phyloP scores from a whole-genome alignment of 2,797 vertebrate genomes.

The Natrix natrix region DNA sequence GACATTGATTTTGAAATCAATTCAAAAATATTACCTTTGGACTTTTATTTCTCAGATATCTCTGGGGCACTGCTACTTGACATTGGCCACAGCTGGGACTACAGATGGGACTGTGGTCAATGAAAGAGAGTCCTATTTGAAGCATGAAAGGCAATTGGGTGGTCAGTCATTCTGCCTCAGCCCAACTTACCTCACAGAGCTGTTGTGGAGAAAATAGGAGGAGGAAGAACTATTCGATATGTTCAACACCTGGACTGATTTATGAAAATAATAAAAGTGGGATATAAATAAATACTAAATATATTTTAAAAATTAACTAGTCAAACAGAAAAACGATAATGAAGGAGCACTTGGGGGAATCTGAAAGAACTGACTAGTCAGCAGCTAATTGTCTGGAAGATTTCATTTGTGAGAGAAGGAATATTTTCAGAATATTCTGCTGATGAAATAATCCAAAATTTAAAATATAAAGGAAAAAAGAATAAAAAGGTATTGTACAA shows the following conservation, averaged over 20 bases:
- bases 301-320: no score
- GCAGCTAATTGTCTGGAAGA: background rate
- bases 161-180: no score
- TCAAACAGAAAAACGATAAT: background rate
- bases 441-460: conserved; percentile 13
- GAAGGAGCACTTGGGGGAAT: background rate
- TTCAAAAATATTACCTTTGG: background rate
- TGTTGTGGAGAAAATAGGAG: no score
- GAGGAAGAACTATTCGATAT: no score
- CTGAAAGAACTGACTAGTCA: background rate
- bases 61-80: background rate
- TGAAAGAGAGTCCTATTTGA: background rate
- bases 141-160: no score
- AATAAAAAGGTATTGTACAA: background rate
- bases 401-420: conserved; percentile 32
- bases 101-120: background rate
- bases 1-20: background rate
- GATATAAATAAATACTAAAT: no score
- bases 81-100: background rate
- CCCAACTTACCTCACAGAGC: no score
- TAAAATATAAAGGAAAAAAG: background rate
- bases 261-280: no score
- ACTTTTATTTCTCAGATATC: background rate
- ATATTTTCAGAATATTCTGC: conserved; percentile 9
- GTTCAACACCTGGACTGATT: no score